Evolutionary conservation across 1,140 invertebrate species (phyloP).

Genomic region (Lucilia cuprina): DNA sequence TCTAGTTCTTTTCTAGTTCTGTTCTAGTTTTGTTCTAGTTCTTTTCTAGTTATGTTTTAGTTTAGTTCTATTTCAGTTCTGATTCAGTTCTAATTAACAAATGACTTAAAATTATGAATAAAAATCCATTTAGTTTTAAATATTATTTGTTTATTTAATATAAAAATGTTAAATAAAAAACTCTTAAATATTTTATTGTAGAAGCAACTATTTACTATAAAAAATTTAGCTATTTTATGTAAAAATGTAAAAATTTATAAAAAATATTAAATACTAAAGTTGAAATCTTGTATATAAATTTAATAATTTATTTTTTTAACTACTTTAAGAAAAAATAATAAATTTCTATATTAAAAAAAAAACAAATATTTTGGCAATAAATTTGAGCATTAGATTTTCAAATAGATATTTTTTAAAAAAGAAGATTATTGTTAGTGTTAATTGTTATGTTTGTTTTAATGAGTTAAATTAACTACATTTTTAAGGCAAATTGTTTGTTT

Average conservation of each 20-base stretch:
- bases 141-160: too few relatives aligned
- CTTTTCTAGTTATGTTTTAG: too few relatives aligned
- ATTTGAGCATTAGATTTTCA: slow-evolving; percentile 29
- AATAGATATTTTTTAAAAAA: neutral
- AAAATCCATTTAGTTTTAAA: too few relatives aligned
- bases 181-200: too few relatives aligned
- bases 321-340: neutral
- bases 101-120: too few relatives aligned
- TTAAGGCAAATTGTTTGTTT: neutral
- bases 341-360: neutral
- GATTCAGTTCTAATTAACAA: too few relatives aligned
- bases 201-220: neutral
- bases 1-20: too few relatives aligned
- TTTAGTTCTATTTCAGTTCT: too few relatives aligned
- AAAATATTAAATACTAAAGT: neutral
- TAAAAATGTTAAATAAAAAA: too few relatives aligned
- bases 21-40: too few relatives aligned
- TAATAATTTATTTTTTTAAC: neutral
- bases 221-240: neutral
- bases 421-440: neutral
- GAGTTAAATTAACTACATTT: neutral
- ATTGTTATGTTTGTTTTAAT: too few relatives aligned
- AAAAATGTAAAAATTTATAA: neutral
- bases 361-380: slow-evolving; percentile 21
- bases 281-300: slow-evolving; percentile 1